Evolutionary conservation across 2,113 vertebrate species (phyloP).

Genomic region (Oxygymnocypris stewartii): DNA sequence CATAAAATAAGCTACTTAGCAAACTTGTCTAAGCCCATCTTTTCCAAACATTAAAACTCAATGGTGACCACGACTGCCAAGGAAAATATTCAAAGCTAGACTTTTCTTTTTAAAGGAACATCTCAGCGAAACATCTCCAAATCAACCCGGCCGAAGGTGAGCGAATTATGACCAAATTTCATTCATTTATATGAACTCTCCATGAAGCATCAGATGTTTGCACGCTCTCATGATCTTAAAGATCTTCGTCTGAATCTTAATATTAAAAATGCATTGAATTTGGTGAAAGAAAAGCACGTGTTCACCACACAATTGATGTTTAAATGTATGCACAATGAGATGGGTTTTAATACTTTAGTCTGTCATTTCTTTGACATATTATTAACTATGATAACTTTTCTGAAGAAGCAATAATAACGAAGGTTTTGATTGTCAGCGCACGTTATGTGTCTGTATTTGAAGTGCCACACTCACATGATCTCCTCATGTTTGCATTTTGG

Average conservation of each 20-base stretch:
- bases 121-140: not conserved
- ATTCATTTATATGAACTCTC: not conserved
- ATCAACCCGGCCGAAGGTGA: not conserved
- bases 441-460: not conserved
- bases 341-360: no score
- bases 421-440: not conserved
- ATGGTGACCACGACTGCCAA: no score
- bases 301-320: not conserved
- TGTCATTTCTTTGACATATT: no score
- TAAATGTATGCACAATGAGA: not conserved
- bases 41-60: not conserved
- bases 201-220: not conserved
- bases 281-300: not conserved
- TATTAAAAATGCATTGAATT: not conserved
- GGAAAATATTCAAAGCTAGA: not conserved
- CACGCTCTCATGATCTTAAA: not conserved
- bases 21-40: not conserved
- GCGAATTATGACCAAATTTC: not conserved
- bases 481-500: slow-evolving; percentile 33
- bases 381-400: no score
- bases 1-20: not conserved
- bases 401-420: not conserved
- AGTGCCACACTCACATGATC: slow-evolving; percentile 20
- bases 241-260: not conserved
- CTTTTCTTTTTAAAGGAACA: not conserved